Conservation (phyloP, 2,113 vertebrate species). For the Cairina moschata region DNA sequence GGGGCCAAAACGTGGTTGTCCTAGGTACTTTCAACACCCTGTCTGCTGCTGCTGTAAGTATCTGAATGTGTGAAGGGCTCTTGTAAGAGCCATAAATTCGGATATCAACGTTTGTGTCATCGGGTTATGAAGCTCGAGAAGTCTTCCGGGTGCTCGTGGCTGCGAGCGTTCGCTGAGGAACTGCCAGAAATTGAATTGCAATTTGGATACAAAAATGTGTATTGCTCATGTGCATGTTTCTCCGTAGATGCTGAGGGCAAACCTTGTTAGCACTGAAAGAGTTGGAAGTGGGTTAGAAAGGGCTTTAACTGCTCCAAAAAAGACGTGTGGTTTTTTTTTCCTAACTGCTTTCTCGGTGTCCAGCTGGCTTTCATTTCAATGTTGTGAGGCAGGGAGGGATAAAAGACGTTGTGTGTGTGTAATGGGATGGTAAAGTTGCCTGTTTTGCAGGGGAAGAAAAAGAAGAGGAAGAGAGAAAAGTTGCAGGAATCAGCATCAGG, state of each 20-base stretch:
- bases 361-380: not conserved
- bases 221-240: not conserved
- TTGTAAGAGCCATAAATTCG: slow-evolving; percentile 35
- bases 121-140: slow-evolving; percentile 31
- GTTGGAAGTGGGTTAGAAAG: not conserved
- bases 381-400: not conserved
- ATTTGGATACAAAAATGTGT: not conserved
- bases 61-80: slow-evolving; percentile 32
- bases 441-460: slow-evolving; percentile 97
- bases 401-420: not conserved
- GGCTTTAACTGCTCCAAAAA: not conserved
- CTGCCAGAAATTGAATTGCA: slow-evolving; percentile 17
- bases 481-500: slow-evolving; percentile 96
- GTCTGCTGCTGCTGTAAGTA: slow-evolving; percentile 78
- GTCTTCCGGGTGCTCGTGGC: not conserved
- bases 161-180: slow-evolving; percentile 1
- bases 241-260: not conserved
- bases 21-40: slow-evolving; percentile 80
- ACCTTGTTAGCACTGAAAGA: not conserved
- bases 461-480: slow-evolving; percentile 99
- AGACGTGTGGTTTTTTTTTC: not conserved
- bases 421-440: slow-evolving; percentile 38
- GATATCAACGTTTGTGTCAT: slow-evolving; percentile 30
- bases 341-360: not conserved
- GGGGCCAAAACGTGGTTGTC: not conserved